Evolutionary conservation across 2,888 invertebrate species (phyloP).

Genomic region (Amblyjoppa proteus): DNA sequence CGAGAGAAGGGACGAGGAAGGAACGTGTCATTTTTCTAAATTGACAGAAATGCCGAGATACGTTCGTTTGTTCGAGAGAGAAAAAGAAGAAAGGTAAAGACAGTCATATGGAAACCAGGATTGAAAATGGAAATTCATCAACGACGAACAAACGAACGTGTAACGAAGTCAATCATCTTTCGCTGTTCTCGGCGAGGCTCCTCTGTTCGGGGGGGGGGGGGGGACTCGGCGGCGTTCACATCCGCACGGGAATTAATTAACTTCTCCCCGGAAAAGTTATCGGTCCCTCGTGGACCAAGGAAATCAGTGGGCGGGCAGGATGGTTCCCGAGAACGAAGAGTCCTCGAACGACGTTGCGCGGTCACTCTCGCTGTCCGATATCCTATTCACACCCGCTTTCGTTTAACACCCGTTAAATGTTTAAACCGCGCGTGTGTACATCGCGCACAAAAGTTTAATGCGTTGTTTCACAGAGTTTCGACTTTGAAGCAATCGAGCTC

Average conservation of each 20-base stretch:
- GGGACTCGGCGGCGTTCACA: conserved; percentile 22
- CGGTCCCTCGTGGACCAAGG: conserved; percentile 42
- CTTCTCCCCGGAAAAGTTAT: conserved; percentile 58
- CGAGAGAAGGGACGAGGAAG: not conserved
- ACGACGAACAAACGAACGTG: conserved; percentile 67
- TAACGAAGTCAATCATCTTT: conserved; percentile 71
- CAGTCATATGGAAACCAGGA: not conserved
- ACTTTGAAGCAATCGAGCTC: not conserved
- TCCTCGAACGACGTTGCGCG: conserved; percentile 7
- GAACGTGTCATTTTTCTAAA: not conserved
- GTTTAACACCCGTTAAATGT: conserved; percentile 7
- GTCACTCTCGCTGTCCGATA: not conserved
- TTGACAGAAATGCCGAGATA: not conserved
- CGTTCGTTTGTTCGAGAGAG: not conserved
- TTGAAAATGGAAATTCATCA: conserved; percentile 67
- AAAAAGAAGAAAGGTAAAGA: conserved; percentile 18
- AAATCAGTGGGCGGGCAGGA: not conserved
- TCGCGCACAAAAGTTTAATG: not conserved
- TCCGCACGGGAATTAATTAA: conserved; percentile 65
- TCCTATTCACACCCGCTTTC: not conserved
- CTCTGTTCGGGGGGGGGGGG: conserved; percentile 11
- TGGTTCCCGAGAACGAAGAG: conserved; percentile 5
- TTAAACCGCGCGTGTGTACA: conserved; percentile 19
- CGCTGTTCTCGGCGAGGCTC: conserved; percentile 57
- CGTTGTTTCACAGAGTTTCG: not conserved